phyloP scores from a whole-genome alignment of 35 echinoderm and acorn worm genomes.

The Chiridota heheva region DNA sequence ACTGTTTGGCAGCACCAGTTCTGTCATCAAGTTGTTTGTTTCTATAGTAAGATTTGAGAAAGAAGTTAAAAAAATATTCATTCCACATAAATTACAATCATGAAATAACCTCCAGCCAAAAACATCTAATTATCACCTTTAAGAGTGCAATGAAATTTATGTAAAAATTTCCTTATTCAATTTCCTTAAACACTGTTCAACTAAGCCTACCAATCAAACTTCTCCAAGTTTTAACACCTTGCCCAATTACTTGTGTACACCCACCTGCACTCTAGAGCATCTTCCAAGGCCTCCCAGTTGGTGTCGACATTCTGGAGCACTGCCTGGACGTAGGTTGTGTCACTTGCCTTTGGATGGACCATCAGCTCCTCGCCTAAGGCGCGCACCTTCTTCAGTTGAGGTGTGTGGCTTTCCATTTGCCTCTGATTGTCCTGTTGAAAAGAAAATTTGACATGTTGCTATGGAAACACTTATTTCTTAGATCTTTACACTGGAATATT shows the following conservation, averaged over 20 bases:
- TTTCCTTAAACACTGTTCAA: no score
- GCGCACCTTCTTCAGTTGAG: slow-evolving; percentile 73
- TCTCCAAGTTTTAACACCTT: neutral
- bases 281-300: slow-evolving; percentile 84
- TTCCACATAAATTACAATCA: neutral
- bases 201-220: no score
- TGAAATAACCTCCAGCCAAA: neutral
- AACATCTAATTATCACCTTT: neutral
- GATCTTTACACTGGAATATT: neutral
- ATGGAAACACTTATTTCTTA: neutral
- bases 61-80: neutral
- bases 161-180: neutral
- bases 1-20: slow-evolving; percentile 70
- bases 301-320: slow-evolving; percentile 83
- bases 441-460: neutral
- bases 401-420: slow-evolving; percentile 70
- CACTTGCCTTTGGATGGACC: slow-evolving; percentile 72
- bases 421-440: slow-evolving; percentile 62
- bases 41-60: slow-evolving; percentile 44
- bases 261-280: slow-evolving; percentile 82
- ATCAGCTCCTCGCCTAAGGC: slow-evolving; percentile 75
- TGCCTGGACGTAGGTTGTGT: slow-evolving; percentile 70
- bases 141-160: neutral
- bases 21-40: slow-evolving; percentile 81
- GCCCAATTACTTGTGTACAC: neutral